Percentiles rank a stretch among this genome's conserved stretches.
Conservation (phyloP, 2,888 invertebrate genomes). For the Nemotelus pantherinus region DNA sequence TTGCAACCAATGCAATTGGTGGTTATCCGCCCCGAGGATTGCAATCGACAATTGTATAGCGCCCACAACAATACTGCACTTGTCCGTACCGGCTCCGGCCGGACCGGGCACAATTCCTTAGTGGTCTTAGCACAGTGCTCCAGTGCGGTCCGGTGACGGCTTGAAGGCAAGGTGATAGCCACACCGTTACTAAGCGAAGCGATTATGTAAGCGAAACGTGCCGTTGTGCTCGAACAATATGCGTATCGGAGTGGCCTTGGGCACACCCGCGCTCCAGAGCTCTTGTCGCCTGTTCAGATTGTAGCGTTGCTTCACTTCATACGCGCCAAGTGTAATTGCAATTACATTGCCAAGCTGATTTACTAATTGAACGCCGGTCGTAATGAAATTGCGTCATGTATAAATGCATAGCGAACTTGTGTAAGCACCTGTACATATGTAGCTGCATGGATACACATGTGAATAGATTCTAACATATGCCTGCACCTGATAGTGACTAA, state of each 20-base stretch:
- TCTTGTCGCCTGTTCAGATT: constrained; percentile 27
- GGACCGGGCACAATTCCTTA: neutral
- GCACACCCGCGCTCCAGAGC: constrained; percentile 41
- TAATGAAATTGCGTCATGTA: constrained; percentile 41
- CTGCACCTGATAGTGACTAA: neutral
- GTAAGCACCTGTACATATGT: neutral
- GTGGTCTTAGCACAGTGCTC: neutral
- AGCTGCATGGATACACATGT: neutral
- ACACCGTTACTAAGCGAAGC: neutral
- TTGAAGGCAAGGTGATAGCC: neutral
- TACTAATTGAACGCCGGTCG: constrained; percentile 37
- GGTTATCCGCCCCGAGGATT: constrained; percentile 16
- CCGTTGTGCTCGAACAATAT: constrained; percentile 38
- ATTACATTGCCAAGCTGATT: constrained; percentile 41
- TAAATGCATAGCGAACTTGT: neutral
- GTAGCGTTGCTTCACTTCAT: constrained; percentile 32
- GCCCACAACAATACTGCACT: neutral
- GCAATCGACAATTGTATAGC: neutral
- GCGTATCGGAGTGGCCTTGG: constrained; percentile 44
- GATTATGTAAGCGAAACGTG: constrained; percentile 39
- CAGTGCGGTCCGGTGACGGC: neutral
- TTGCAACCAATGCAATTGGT: constrained; percentile 25
- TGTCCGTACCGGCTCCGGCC: neutral
- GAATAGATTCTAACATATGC: too few relatives aligned
- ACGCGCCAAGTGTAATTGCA: constrained; percentile 42